phyloP scores from a whole-genome alignment of 2,797 vertebrate genomes.

The Neosilurus hyrtlii region DNA sequence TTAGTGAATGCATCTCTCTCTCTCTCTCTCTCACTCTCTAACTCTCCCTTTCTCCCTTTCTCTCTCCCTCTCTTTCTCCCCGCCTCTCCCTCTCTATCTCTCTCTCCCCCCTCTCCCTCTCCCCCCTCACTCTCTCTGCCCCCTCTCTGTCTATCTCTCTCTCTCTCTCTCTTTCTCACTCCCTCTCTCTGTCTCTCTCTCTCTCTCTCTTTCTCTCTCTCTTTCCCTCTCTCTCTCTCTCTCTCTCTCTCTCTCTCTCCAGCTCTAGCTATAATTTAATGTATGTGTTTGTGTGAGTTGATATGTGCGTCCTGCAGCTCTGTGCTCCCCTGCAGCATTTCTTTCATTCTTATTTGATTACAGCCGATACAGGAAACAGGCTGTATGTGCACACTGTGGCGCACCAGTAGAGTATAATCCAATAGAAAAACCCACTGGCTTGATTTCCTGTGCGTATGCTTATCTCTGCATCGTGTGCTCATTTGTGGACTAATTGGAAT shows the following conservation, averaged over 20 bases:
- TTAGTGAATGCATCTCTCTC: conserved; percentile 29
- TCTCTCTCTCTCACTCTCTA: conserved; percentile 23
- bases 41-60: conserved; percentile 1
- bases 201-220: too few species aligned
- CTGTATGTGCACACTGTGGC: conserved; percentile 25
- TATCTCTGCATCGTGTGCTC: conserved; percentile 7
- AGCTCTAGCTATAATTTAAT: conserved; percentile 2
- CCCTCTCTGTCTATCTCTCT: background rate
- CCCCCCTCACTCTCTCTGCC: too few species aligned
- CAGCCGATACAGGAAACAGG: conserved; percentile 21
- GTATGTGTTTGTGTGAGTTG: conserved; percentile 33
- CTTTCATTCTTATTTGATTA: conserved; percentile 37
- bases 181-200: too few species aligned
- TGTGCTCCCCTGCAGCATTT: conserved; percentile 35
- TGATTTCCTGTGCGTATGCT: conserved; percentile 11
- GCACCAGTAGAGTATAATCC: conserved; percentile 34
- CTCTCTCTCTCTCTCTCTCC: conserved; percentile 5
- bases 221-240: conserved; percentile 30
- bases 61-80: conserved; percentile 21
- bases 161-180: too few species aligned
- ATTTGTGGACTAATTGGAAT: conserved; percentile 17
- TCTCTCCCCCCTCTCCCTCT: too few species aligned
- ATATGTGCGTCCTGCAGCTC: conserved; percentile 38
- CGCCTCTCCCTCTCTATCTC: conserved; percentile 22
- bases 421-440: conserved; percentile 25